These are phyloP conservation scores for Myotis findleyi DNA, from an alignment of 2,797 vertebrate species.

Conservation along the genomic window DNA sequence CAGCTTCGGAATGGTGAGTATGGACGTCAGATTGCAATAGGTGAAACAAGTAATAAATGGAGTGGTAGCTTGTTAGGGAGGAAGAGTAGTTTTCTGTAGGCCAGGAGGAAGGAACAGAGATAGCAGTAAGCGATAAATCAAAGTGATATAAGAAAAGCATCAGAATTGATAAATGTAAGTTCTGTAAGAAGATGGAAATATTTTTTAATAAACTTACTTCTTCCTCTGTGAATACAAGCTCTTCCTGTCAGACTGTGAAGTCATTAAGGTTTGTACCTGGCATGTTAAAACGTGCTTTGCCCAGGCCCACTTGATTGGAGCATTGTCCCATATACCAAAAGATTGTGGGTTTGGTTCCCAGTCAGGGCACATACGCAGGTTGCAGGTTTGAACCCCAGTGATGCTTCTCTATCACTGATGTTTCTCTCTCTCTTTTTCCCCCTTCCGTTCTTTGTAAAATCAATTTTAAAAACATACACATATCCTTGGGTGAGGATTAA, in stretches of 20 bases:
- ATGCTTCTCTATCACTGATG: background rate
- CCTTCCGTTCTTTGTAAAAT: background rate
- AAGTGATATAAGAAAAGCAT: background rate
- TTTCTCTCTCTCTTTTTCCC: background rate
- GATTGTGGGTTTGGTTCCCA: background rate
- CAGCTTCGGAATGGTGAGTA: background rate
- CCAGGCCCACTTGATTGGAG: background rate
- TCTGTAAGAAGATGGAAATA: conserved; percentile 10
- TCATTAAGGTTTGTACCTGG: background rate
- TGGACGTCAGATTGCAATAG: background rate
- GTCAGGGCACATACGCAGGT: background rate
- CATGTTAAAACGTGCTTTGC: background rate
- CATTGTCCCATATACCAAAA: background rate
- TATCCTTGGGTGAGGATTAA: background rate
- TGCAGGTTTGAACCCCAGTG: no score
- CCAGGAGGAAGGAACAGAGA: background rate
- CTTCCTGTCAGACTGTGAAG: background rate
- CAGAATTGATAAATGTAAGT: background rate
- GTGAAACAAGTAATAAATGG: background rate
- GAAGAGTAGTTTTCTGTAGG: background rate
- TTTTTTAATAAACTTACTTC: background rate
- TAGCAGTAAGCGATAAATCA: background rate
- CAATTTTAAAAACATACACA: background rate
- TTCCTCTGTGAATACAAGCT: background rate
- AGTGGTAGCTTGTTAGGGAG: background rate